Base-by-base conservation (phyloP, 2,888 invertebrate genomes). In the Drosophila anomalipes region DNA sequence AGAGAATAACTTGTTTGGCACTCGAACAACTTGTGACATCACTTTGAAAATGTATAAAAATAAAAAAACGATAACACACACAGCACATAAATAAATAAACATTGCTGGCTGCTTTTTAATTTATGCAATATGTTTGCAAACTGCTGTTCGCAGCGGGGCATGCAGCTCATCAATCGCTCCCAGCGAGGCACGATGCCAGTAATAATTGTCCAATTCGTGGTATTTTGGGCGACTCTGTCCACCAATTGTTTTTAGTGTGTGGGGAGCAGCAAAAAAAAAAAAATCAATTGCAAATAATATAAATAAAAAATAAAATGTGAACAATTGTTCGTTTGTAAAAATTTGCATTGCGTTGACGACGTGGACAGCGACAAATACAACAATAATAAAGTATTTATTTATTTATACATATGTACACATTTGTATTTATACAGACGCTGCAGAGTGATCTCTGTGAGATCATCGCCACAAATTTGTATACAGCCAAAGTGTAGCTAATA, bases 31-130 rank as follows among this genome's bases (percentile, higher is more conserved):
- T 72, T 75, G 90, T 89, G 87, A 87, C 87, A 87, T 87, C 87
- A 87, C 87, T 89, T 58, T 63, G 87, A 85, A 87, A 90, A 90
- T 79, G 82, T 82, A 68, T 89, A 87, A 78, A 87, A 87, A 87
- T 91, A 87, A 79, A 78, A 78, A 81, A 81, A 74, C 19, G 7
- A 79, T 81, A 78, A 74, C 14, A n/a, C 3, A n/a, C 3, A 51
- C 12, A 14, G 49, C 32, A 32, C 7, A 54, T n/a, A 41, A 7
- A 35, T 70, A 68, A 72, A 37, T 70, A 71, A 51, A 70, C 54
- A 73, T 64, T 64, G 59, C 52, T 26, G 35, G 47, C 22, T 57
- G 35, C 7, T 57, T 7, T 51, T 59, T 33, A 70, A 70, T 77
- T 67, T 70, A 66, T 71, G 70, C 79, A 65, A 77, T 41, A 69